phyloP scores from a whole-genome alignment of 2,113 vertebrate genomes.

The Kobus ellipsiprymnus region DNA sequence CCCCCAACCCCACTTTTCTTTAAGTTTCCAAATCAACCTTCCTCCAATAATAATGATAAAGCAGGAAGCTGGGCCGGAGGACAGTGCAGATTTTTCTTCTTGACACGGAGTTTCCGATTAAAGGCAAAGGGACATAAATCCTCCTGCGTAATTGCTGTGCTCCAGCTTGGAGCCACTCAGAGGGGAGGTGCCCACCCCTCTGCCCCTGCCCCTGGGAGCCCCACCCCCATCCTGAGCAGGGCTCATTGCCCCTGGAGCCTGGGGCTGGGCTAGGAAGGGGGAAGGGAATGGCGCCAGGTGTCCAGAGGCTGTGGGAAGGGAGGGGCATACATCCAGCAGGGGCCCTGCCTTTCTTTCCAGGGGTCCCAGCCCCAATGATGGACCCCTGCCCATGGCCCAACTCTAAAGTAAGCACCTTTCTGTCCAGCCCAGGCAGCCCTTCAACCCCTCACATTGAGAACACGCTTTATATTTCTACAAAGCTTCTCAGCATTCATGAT shows the following conservation, averaged over 20 bases:
- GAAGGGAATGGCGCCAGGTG: not conserved
- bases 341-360: not conserved
- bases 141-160: constrained; percentile 76
- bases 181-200: constrained; percentile 46
- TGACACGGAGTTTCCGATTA: constrained; percentile 81
- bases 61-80: constrained; percentile 75
- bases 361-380: not conserved
- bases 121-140: constrained; percentile 81
- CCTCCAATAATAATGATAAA: constrained; percentile 82
- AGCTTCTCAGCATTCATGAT: not conserved
- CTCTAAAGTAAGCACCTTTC: not conserved
- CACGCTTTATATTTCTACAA: not conserved
- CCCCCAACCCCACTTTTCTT: constrained; percentile 74
- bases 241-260: not conserved
- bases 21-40: constrained; percentile 81
- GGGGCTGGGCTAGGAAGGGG: not conserved
- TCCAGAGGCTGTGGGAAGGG: not conserved
- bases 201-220: constrained; percentile 13
- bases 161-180: constrained; percentile 64
- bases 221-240: not conserved
- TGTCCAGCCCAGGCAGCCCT: not conserved
- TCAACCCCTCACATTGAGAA: not conserved
- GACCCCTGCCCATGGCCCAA: not conserved
- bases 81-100: constrained; percentile 81
- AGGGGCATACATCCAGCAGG: not conserved